Percentiles rank a stretch among this genome's conserved stretches.
phyloP scores from a whole-genome alignment of 2,797 vertebrate genomes.

The Delichon dasypus region DNA sequence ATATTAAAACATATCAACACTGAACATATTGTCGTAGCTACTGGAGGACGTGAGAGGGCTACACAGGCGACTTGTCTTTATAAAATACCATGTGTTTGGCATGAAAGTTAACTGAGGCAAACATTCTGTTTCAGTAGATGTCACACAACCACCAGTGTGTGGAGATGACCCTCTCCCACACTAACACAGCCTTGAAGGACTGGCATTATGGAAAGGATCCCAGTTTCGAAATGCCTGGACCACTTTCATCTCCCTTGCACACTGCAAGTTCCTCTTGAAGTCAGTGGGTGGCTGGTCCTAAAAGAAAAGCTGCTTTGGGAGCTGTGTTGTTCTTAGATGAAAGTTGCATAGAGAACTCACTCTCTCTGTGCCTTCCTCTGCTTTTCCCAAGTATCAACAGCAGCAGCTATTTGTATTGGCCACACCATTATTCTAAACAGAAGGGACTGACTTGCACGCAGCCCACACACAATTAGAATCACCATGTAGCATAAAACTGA shows the following conservation, averaged over 20 bases:
- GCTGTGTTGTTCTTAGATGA: constrained; percentile 14
- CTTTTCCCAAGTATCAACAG: not conserved
- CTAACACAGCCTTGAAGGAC: constrained; percentile 32
- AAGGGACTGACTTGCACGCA: constrained; percentile 1
- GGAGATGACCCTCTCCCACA: constrained; percentile 46
- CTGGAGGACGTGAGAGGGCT: constrained; percentile 42
- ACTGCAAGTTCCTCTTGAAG: not conserved
- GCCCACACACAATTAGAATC: constrained; percentile 30
- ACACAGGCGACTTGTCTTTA: not conserved
- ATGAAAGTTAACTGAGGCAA: constrained; percentile 36
- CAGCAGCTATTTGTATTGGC: constrained; percentile 33
- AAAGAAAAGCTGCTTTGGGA: not conserved
- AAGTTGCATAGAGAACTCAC: not conserved
- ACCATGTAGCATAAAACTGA: constrained; percentile 18
- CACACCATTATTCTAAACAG: constrained; percentile 19
- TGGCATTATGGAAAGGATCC: constrained; percentile 32
- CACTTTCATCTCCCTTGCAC: not conserved
- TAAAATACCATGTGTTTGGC: constrained; percentile 59
- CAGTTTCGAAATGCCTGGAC: not conserved
- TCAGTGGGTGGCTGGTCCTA: constrained; percentile 13
- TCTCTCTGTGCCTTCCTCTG: not conserved
- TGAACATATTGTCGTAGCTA: constrained; percentile 65
- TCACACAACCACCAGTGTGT: not conserved
- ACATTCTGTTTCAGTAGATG: constrained; percentile 41
- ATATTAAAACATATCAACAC: constrained; percentile 64